Evolutionary conservation across 2,888 invertebrate species (phyloP).

Genomic region (Drosophila maculinotata): DNA sequence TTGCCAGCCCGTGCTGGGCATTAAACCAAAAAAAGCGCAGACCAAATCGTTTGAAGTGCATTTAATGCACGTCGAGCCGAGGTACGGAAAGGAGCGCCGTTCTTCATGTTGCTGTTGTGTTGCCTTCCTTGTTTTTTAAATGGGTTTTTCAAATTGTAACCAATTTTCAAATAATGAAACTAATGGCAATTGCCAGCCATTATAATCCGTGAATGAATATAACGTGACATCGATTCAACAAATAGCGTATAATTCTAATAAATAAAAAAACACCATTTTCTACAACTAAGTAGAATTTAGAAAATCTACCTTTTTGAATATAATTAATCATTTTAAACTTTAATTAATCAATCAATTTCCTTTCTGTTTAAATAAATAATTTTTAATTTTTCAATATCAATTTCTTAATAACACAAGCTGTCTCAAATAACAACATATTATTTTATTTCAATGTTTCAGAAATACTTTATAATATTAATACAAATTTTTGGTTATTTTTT

Average conservation of each 20-base stretch:
- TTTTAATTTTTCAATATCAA: neutral
- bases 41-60: slow-evolving; percentile 74
- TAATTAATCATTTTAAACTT: too few species aligned
- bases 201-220: slow-evolving; percentile 30
- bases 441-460: too few species aligned
- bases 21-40: slow-evolving; percentile 30
- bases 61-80: slow-evolving; percentile 68
- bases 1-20: slow-evolving; percentile 6
- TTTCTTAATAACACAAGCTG: too few species aligned
- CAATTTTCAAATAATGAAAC: slow-evolving; percentile 71
- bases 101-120: slow-evolving; percentile 16
- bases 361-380: too few species aligned
- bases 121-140: slow-evolving; percentile 57
- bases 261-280: neutral
- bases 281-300: neutral
- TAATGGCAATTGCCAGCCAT: slow-evolving; percentile 54
- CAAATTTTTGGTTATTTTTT: too few species aligned
- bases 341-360: too few species aligned
- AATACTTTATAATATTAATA: too few species aligned
- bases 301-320: neutral
- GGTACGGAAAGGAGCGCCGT: slow-evolving; percentile 37
- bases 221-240: slow-evolving; percentile 1
- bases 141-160: slow-evolving; percentile 55
- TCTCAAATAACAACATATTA: too few species aligned
- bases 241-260: neutral